A percentile compares a stretch with the other conserved stretches of the same genome.
These are phyloP conservation scores for Melieria crassipennis DNA, from an alignment of 2,888 invertebrate species.

Conservation along the genomic window DNA sequence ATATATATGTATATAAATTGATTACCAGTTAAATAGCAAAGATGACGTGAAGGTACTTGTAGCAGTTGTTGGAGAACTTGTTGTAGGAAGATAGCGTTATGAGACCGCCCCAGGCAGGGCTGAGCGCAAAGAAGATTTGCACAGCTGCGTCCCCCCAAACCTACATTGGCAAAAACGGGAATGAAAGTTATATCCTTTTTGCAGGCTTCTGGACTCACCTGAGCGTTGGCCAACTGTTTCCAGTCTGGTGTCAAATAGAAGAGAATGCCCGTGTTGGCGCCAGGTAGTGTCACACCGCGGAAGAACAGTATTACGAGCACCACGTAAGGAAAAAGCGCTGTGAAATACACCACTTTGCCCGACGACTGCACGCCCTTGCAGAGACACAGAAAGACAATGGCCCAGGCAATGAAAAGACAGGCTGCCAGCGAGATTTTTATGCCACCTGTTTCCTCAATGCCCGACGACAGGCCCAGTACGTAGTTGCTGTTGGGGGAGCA, in stretches of 20 bases:
- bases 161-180: slow-evolving; percentile 58
- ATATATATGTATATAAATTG: not conserved
- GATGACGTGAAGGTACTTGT: slow-evolving; percentile 68
- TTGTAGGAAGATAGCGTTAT: slow-evolving; percentile 88
- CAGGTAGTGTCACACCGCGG: slow-evolving; percentile 81
- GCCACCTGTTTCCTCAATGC: slow-evolving; percentile 77
- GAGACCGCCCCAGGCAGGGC: slow-evolving; percentile 87
- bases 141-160: slow-evolving; percentile 87
- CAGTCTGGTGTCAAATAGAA: slow-evolving; percentile 85
- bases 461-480: slow-evolving; percentile 71
- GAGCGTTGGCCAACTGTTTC: slow-evolving; percentile 76
- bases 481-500: slow-evolving; percentile 66
- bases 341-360: slow-evolving; percentile 83
- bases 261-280: slow-evolving; percentile 79
- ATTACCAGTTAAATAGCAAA: not conserved
- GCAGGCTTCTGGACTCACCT: slow-evolving; percentile 63
- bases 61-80: slow-evolving; percentile 84
- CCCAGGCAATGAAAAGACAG: slow-evolving; percentile 81
- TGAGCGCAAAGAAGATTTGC: slow-evolving; percentile 87
- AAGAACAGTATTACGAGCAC: slow-evolving; percentile 80
- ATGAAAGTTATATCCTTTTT: not conserved
- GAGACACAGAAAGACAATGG: slow-evolving; percentile 79
- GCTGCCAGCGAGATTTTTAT: slow-evolving; percentile 76
- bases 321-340: slow-evolving; percentile 80
- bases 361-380: slow-evolving; percentile 84